Base-by-base conservation (phyloP, 2,113 vertebrate genomes). In the Malurus elegans region DNA sequence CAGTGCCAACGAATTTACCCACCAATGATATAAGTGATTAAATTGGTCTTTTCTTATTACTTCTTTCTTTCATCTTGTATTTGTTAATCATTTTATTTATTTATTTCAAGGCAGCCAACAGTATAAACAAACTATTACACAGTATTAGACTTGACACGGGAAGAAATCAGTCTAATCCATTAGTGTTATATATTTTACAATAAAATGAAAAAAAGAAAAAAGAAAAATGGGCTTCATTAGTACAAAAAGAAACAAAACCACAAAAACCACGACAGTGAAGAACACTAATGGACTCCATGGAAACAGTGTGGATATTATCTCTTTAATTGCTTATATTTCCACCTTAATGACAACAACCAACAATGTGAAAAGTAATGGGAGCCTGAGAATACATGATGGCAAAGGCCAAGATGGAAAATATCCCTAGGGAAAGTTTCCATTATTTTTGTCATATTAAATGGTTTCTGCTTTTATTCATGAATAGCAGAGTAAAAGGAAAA, bases 41-140 rank as follows among this genome's bases (percentile, higher is more conserved):
- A 96, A 93, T 40, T 88, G 53, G 25, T 84, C 51, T 90, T 92
- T 93, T 60, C 18, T 61, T 92, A 28, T 75, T 60, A 64, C 14
- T 53, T 87, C 66, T 19, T 79, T 51, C 14, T 18, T 28, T 40
- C 14, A 8, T 21, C 2, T 23, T 47, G 51, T 40, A 21, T 67
- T 48, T 66, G 19, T 36, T 56, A 0, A 8, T 40, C 19, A 4
- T 16, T 57, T 17, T 58, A 9, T n/a, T 48, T 57, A 10, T 91
- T 51, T 88, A 36, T 92, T 95, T 92, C 88, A 92, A 94, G 80
- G 31, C 9, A 78, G 70, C 11, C 4, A 50, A 2, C 28, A 70
- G 15, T 95, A 62, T 89, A 95, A 98, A 97, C 53, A 96, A 96
- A 72, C 29, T 81, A 70, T 89, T 96, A n/a, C 51, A 67, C 18